Conservation (phyloP, 2,888 invertebrate species). For the Tupiocoris notatus region DNA sequence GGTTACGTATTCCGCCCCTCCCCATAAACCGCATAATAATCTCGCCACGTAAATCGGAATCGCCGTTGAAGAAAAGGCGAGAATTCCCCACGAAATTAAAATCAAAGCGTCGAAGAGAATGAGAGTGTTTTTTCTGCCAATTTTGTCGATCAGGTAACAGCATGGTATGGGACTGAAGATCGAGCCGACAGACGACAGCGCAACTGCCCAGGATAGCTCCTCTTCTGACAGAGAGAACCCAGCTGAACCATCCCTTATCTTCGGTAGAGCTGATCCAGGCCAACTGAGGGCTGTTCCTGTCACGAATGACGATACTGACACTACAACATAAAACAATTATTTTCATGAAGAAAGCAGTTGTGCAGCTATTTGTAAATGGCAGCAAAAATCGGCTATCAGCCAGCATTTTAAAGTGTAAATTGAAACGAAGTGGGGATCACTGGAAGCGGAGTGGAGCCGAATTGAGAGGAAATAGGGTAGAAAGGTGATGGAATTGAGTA, state of each 20-base stretch:
- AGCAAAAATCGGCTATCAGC: too few species aligned
- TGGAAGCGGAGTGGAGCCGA: too few species aligned
- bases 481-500: too few species aligned
- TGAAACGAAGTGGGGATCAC: too few species aligned
- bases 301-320: conserved; percentile 33
- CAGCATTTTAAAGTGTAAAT: too few species aligned
- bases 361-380: too few species aligned
- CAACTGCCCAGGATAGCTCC: conserved; percentile 47
- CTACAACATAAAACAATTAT: conserved; percentile 9
- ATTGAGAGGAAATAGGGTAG: too few species aligned
- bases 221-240: conserved; percentile 43
- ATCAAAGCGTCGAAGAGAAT: conserved; percentile 60
- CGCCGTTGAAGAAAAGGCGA: conserved; percentile 40
- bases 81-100: conserved; percentile 57
- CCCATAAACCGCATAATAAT: conserved; percentile 48
- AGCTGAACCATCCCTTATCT: conserved; percentile 41
- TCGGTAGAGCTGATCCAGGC: conserved; percentile 47
- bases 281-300: conserved; percentile 45
- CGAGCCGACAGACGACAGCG: conserved; percentile 48
- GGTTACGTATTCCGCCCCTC: conserved; percentile 50
- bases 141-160: conserved; percentile 59
- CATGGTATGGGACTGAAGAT: conserved; percentile 53
- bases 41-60: conserved; percentile 46
- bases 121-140: conserved; percentile 61
- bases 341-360: neutral